Evolutionary conservation across 1,140 invertebrate genomes (phyloP), one percentile per base, ranked within the genome.

Genomic region (Ips typographus): DNA sequence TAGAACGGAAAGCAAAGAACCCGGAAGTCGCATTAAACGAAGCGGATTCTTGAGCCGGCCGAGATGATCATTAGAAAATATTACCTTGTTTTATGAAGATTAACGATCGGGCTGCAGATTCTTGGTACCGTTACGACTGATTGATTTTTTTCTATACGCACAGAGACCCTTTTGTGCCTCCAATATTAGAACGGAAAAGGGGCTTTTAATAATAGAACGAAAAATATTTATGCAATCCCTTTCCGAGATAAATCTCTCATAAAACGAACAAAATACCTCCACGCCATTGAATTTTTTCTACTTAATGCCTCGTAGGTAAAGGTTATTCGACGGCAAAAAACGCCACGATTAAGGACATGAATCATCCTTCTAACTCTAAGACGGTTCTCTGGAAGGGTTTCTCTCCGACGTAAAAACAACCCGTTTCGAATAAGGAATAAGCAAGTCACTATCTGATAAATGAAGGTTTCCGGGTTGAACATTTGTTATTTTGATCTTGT

Each of bases 81-180:
- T 69, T 63, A 63, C 67, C 59, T 69, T 69, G 59, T 69, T 69
- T 67, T 63, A 69, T 69, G 52, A 63, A 69, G 67, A 69, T 69
- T 69, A 63, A 69, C 59, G 67, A 63, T 58, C 22, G 22, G 0
- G 22, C 22, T 49, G 44, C 64, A n/a, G 7, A 40, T 8, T 40
- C 36, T 40, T 40, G 7, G 22, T 47, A 61, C 43, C 8, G 43
- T 61, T 40, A 5, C 40, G 8, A 22, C 36, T 41, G 37, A 64
- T 64, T 64, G 47, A 52, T 49, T 40, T 40, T 64, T 64, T 53
- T 38, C n/a, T 8, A 43, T 5, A 40, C 8, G 38, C 42, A 40
- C 39, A 39, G 5, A n/a, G 22, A 40, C 52, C 52, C n/a, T 55
- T 55, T 49, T 22, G 44, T 49, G 44, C 22, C 44, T 49, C 44